phyloP scores from a whole-genome alignment of 1,140 invertebrate species.

The Oryctes rhinoceros region DNA sequence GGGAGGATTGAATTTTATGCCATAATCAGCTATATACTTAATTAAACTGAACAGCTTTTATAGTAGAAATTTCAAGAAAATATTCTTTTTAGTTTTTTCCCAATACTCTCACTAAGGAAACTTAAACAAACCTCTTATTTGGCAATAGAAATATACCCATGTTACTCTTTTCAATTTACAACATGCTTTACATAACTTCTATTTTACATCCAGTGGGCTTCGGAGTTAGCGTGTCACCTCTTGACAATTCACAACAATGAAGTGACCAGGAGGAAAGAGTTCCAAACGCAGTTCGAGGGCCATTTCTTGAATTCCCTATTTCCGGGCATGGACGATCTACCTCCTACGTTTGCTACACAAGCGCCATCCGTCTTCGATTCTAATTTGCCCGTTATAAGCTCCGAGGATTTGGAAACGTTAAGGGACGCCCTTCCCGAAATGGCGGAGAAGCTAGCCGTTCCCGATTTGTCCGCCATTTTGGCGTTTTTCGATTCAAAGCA shows the following conservation, averaged over 20 bases:
- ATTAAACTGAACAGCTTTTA: too few relatives aligned
- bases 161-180: background rate
- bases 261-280: slow-evolving; percentile 73
- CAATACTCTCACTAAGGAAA: too few relatives aligned
- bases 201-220: slow-evolving; percentile 72
- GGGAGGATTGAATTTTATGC: too few relatives aligned
- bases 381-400: slow-evolving; percentile 72
- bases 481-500: slow-evolving; percentile 65
- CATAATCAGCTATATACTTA: too few relatives aligned
- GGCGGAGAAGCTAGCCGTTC: slow-evolving; percentile 60
- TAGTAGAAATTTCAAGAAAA: too few relatives aligned
- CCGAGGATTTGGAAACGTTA: slow-evolving; percentile 75
- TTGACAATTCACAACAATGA: slow-evolving; percentile 81
- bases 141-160: too few relatives aligned
- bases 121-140: too few relatives aligned
- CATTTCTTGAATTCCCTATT: slow-evolving; percentile 90
- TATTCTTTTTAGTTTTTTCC: too few relatives aligned
- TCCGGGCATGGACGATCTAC: slow-evolving; percentile 85
- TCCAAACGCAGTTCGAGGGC: slow-evolving; percentile 78
- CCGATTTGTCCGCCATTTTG: slow-evolving; percentile 74
- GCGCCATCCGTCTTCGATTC: slow-evolving; percentile 79
- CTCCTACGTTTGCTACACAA: slow-evolving; percentile 84
- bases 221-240: slow-evolving; percentile 77
- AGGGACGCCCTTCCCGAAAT: slow-evolving; percentile 71
- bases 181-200: background rate